Evolutionary conservation across 2,888 invertebrate genomes (phyloP).

Genomic region (Apantesis nais): DNA sequence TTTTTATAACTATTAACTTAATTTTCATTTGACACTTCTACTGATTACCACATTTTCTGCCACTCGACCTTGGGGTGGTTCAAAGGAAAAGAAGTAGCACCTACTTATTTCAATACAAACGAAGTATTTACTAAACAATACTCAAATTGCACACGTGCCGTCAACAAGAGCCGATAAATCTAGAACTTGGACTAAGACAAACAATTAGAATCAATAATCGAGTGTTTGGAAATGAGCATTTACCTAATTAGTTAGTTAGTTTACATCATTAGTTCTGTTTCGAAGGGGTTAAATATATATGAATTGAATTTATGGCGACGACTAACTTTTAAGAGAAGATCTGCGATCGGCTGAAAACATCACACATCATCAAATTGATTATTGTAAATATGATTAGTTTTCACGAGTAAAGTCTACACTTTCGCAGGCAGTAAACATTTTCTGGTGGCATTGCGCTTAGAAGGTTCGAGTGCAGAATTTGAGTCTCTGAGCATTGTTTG

Average conservation of each 20-base stretch:
- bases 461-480: no score
- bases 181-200: background rate
- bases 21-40: background rate
- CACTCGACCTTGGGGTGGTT: background rate
- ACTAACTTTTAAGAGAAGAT: background rate
- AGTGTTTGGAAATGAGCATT: background rate
- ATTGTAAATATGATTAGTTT: no score
- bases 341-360: background rate
- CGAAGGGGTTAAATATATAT: background rate
- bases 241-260: no score
- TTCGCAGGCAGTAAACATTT: no score
- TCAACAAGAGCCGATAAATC: slow-evolving; percentile 1
- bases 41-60: background rate
- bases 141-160: background rate
- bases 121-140: background rate
- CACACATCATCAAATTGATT: background rate
- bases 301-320: background rate
- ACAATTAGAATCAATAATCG: background rate
- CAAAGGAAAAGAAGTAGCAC: background rate
- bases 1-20: background rate
- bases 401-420: no score
- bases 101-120: background rate
- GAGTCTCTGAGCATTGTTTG: no score
- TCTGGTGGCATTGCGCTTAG: no score
- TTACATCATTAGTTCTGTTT: background rate